Evolutionary conservation across 2,113 vertebrate genomes (phyloP), one percentile per base, ranked within the genome.

Genomic region (Microcebus griseorufus): DNA sequence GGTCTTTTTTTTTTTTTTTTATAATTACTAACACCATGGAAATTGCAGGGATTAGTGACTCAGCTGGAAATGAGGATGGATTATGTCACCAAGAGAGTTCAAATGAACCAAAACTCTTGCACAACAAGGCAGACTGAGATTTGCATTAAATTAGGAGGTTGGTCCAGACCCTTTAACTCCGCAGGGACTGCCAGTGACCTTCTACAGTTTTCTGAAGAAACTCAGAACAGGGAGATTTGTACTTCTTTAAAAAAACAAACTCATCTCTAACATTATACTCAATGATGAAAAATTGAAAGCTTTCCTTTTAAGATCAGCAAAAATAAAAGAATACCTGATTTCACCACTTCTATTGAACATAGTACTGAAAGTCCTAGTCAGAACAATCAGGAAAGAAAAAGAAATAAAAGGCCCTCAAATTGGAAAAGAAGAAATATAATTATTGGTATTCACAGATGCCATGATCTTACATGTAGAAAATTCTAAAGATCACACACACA

Each of bases 51-150:
- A 92, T 95, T 95, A 90, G 60, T 55, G 16, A 78, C 23, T 92
- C 42, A n/a, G 78, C 73, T 76, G 60, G 72, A 94, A 53, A 88
- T 6, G 1, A 51, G 45, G 76, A 62, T 48, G 78, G 29, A 84
- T 93, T 93, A 53, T 89, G 58, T 94, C 48, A 62, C 86, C 81
- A 88, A 88, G 79, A 91, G 89, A 87, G 60, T 82, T 92, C 55
- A 88, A 76, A 94, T 81, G 89, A 94, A 90, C 51, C 3, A 6
- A 25, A 95, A 69, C 32, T 22, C 11, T 18, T 6, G 9, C 45
- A 55, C 34, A 69, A 64, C 20, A 53, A 95, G 51, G 37, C 2
- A 42, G 48, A 12, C 34, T 78, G 60, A 53, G 67, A 58, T 95
- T 84, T 93, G 67, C 60, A 95, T 88, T 70, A 42, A 75, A 85